Evolutionary conservation across 2,797 vertebrate species (phyloP).

Genomic region (Cheirogaleus major): DNA sequence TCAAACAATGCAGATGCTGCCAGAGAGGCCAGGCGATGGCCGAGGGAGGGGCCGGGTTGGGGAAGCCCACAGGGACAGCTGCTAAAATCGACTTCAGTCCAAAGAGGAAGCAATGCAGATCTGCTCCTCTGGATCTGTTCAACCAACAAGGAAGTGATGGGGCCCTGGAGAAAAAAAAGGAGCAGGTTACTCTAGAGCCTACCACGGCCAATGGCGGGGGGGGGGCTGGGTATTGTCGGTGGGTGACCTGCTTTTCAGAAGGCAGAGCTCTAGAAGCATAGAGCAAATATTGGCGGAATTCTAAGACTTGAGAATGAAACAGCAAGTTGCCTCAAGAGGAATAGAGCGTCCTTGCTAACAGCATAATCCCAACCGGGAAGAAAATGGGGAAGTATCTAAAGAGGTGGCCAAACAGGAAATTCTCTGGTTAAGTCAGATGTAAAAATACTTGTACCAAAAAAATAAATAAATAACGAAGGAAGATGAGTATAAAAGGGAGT

Average conservation of each 20-base stretch:
- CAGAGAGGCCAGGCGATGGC: background rate
- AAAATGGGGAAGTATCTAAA: constrained; percentile 50
- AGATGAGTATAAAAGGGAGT: background rate
- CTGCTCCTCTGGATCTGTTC: background rate
- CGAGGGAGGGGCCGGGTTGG: background rate
- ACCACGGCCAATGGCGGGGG: background rate
- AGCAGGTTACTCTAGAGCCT: background rate
- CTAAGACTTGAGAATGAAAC: background rate
- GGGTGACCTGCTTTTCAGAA: background rate
- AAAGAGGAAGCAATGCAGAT: constrained; percentile 28
- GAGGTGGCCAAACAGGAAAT: constrained; percentile 54
- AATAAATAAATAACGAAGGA: background rate
- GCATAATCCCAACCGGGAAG: background rate
- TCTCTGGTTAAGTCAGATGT: constrained; percentile 19
- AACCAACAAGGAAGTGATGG: background rate
- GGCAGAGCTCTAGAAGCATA: no score
- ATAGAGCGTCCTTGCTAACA: background rate
- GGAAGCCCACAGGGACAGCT: constrained; percentile 17
- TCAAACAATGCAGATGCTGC: background rate
- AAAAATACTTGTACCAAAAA: background rate
- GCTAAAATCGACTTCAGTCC: background rate
- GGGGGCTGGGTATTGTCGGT: background rate
- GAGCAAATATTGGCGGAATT: background rate
- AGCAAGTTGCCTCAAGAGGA: background rate
- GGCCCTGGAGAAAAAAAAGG: background rate